Base-by-base conservation (phyloP, 92 coral and sea anemone genomes). In the Porites evermanni region DNA sequence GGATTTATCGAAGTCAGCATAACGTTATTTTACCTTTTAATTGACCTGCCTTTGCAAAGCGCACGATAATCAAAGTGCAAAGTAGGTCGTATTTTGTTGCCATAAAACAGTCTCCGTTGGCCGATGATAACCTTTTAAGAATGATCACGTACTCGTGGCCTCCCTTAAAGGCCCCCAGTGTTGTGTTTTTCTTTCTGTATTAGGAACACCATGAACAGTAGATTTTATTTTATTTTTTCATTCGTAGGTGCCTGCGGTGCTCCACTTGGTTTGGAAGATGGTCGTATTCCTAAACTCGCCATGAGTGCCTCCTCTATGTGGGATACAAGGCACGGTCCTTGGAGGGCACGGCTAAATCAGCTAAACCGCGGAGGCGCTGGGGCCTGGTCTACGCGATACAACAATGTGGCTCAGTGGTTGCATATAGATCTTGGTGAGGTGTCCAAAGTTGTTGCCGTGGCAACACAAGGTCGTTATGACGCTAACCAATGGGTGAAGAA, bases 401-500 rank as follows among this genome's bases (percentile, higher is more conserved):
- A 91, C 89, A 95, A 97, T 53, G 93, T 91, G 67, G 82, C 79
- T 70, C 99, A 97, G 84, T 97, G 94, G 94, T 74, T 97, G 38
- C 94, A 95, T 85, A 79, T 94, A 29, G 78, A 91, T 69, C 81
- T 97, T 53, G 92, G 94, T 70, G 79, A 90, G 26, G 59, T 80
- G 29, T 84, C 91, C 81, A 88, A 79, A 79, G 86, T 94, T 26
- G 87, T 94, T 24, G 94, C 90, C 13, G 75, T 92, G 50, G 92
- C 95, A 21, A 94, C 98, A 18, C 95, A 94, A 75, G 98, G 98
- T 64, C 94, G 98, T 59, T 92, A 94, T 73, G 98, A 92, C 18
- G 89, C 94, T 19, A 94, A 88, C 17, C 98, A 94, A 68, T 94
- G 98, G 98, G 98, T 92, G 70, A 92, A 80, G 93, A 92, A 89